Evolutionary conservation across 2,797 vertebrate species (phyloP).

Genomic region (Rousettus madagascariensis): DNA sequence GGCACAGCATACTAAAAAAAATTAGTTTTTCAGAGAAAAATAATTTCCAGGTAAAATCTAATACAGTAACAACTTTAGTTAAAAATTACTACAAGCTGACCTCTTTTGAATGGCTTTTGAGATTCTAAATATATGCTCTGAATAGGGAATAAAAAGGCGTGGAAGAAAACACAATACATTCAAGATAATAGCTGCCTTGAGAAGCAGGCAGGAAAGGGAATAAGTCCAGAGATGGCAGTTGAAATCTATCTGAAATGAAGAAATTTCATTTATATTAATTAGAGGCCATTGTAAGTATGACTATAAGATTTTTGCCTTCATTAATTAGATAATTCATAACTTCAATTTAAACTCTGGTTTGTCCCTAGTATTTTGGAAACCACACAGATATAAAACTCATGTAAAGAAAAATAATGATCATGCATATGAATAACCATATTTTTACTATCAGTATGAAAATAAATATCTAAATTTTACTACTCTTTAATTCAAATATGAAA

Average conservation of each 20-base stretch:
- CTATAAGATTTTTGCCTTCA: background rate
- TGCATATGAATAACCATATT: background rate
- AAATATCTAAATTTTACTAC: background rate
- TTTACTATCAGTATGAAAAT: conserved; percentile 29
- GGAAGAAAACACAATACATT: background rate
- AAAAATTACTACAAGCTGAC: background rate
- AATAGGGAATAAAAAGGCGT: background rate
- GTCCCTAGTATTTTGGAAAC: conserved; percentile 2
- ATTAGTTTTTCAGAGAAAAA: conserved; percentile 25
- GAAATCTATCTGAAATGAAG: background rate
- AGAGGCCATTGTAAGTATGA: background rate
- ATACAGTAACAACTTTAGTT: background rate
- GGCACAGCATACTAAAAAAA: background rate
- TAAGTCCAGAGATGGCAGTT: background rate
- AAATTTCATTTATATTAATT: background rate
- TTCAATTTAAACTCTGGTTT: conserved; percentile 31
- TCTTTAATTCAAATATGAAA: background rate
- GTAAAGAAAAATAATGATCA: conserved; percentile 22
- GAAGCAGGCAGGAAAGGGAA: background rate
- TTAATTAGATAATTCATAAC: conserved; percentile 30
- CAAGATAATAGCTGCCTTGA: background rate
- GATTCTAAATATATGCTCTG: background rate
- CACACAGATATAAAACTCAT: background rate
- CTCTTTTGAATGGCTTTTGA: background rate
- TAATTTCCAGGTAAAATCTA: conserved; percentile 42